Evolutionary conservation across 92 coral and sea anemone genomes (phyloP).

Genomic region (Parazoanthus darwini): DNA sequence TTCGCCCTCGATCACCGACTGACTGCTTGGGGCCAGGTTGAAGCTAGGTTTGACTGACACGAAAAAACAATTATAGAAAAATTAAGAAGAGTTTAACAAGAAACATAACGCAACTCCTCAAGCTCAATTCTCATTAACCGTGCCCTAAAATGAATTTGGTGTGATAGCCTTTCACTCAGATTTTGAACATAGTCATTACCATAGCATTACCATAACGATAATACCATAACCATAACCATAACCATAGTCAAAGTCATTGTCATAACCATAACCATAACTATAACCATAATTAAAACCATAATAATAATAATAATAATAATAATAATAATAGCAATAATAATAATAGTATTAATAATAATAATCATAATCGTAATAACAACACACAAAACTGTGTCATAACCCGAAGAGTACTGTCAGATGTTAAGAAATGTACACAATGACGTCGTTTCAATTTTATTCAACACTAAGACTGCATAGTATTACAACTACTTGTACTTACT

Average conservation of each 20-base stretch:
- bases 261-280: no score
- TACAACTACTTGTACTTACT: slow-evolving; percentile 9
- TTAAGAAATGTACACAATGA: background rate
- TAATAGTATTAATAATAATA: no score
- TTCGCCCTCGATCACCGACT: slow-evolving; percentile 33
- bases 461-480: background rate
- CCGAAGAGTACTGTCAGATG: background rate
- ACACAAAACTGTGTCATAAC: background rate
- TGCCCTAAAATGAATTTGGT: background rate
- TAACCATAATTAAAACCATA: no score
- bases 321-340: no score
- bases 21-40: slow-evolving; percentile 3
- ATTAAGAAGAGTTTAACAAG: background rate
- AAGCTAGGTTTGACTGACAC: slow-evolving; percentile 15
- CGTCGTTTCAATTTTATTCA: background rate
- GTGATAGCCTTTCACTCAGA: background rate
- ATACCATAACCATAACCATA: no score
- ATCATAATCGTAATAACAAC: no score
- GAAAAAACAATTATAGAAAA: background rate
- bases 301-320: no score
- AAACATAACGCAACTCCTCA: background rate
- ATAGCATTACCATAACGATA: no score
- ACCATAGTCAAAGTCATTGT: no score
- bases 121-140: background rate
- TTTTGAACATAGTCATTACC: no score